Base-by-base conservation (phyloP, 2,888 invertebrate species). In the Orgyia antiqua region DNA sequence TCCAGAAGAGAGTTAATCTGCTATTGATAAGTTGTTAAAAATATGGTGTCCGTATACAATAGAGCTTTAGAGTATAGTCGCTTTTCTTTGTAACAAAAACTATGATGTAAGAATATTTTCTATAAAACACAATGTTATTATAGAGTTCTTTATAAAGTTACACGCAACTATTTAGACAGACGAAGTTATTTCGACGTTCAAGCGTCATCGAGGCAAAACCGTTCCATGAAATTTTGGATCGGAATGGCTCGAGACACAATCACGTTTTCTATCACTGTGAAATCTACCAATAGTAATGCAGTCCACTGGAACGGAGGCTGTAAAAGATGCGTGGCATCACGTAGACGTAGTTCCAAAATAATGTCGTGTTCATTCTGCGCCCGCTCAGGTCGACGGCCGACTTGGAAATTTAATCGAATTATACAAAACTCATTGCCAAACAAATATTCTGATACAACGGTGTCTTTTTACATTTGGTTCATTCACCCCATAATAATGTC, bases 221-320 rank as follows among this genome's bases (percentile, higher is more conserved):
- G 62, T 61, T 71, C 54, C 61, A 66, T 57, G 52, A 69, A 69
- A 61, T 67, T 66, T 44, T 46, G 51, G 62, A 66, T 60, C 54
- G 40, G 58, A 61, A 51, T 67, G 62, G 70, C 68, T 68, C 65
- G 69, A 67, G 68, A 60, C 70, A 61, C 66, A 67, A 72, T 76
- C 75, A 76, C 74, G 77, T 75, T 74, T 73, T 69, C 61, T 55
- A 69, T 69, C 66, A 66, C 56, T 77, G 76, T 75, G 70, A 75
- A 75, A 75, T 73, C 56, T n/a, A 54, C 62, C 65, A 71, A 71
- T 68, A 65, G 63, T 58, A 64, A 62, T 59, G 60, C 68, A 66
- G 71, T 65, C 65, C 62, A 60, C 59, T 69, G 69, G 69, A 77
- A 74, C 70, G 68, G 59, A 62, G 60, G 63, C 62, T 62, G 62